Base-by-base conservation (phyloP, 2,888 invertebrate species). In the Monochamus alternatus region DNA sequence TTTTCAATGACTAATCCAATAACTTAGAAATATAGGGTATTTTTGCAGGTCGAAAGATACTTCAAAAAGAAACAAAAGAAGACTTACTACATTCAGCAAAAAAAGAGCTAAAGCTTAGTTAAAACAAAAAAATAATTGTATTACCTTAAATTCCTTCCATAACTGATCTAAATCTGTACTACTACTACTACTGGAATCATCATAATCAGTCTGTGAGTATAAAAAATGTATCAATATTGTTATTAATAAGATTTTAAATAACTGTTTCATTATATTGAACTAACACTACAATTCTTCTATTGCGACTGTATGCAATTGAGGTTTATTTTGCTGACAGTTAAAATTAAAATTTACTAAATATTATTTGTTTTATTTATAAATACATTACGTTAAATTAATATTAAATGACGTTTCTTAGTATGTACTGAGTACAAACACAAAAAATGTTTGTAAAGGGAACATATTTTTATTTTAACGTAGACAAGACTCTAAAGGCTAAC, bases 131-230 rank as follows among this genome's bases (percentile, higher is more conserved):
- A 22, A 22, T 38, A 38, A 38, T 5, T 38, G 2, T 7, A 65
- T 12, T 83, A 85, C 86, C 84, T 86, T 86, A 75, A 84, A 86
- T 55, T 82, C 78, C 55, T 83, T 80, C 86, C 86, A 86, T 51
- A 79, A 62, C 59, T 76, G 72, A 30, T 86, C 85, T 9, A 83
- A 75, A 79, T 81, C 77, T 51, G 74, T 74, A 60, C 32, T 65
- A 30, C 66, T 14, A 30, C 66, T 14, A 9, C 43, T 22, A 7
- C 64, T 30, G 60, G 52, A 60, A 65, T 73, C 65, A 5, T 31
- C 43, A 63, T 75, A 75, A 70, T 74, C 73, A 43, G 52, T 62
- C 31, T 64, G 64, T 8, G 64, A 44, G 73, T n/a, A 47, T 58
- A 68, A 64, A 47, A 38, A 69, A 31, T 65, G 32, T 51, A 72